Evolutionary conservation across 1,140 invertebrate species (phyloP), one percentile per base, ranked within the genome.

Genomic region (Drosophila tsacasi): DNA sequence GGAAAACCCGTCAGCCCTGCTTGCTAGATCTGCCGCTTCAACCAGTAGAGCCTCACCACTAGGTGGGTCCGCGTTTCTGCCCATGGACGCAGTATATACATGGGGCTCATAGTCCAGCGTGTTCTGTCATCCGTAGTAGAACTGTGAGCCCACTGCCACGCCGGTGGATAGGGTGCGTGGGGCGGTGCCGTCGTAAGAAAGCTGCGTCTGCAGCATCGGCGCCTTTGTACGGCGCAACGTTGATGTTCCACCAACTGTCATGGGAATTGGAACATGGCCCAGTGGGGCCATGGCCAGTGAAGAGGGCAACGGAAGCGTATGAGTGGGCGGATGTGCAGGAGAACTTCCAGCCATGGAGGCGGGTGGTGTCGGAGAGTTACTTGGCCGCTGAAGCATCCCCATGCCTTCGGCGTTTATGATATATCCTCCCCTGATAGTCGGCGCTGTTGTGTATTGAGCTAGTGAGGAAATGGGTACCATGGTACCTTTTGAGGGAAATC

Each of bases 121-220:
- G 60, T 68, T 81, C 62, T 86, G 92, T 93, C 91, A 93, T 90
- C 92, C 92, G 55, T 93, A 93, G 58, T 93, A 93, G 47, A 90
- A 92, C 64, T 92, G 91, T 12, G 92, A 92, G 32, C 92, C 77
- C 8, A 89, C 81, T 25, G 92, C 77, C 13, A 93, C 76, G 5
- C 92, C 92, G 2, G 90, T 93, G 4, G 91, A 91, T 5, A 92
- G 69, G 3, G 92, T 93, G 8, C 92, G 87, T 23, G 92, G 92
- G 15, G 92, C 86, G 9, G 90, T 91, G 13, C 92, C 92, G 52
- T 93, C 92, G 50, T 93, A 93, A 2, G 92, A 91, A 13, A 87
- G 74, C 42, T 92, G 87, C n/a, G 79, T 75, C 40, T 90, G 90
- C 9, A 90, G 44, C 54, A 79, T 54, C 0, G 68, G 64, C 21